These are phyloP conservation scores for Caenorhabditis remanei DNA, from an alignment of 1,140 invertebrate species.

Conservation along the genomic window DNA sequence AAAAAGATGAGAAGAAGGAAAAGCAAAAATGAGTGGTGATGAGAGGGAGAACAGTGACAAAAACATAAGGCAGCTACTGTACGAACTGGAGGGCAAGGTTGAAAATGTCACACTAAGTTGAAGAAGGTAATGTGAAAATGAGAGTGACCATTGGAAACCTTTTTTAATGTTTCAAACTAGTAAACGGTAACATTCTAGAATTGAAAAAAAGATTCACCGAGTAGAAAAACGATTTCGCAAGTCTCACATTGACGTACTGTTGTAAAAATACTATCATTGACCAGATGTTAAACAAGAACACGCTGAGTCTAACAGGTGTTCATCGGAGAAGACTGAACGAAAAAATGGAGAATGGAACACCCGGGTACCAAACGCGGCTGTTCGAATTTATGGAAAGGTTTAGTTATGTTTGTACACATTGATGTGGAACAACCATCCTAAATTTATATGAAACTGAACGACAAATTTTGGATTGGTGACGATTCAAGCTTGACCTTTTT, in stretches of 20 bases:
- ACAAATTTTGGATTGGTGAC: neutral
- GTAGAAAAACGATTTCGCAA: neutral
- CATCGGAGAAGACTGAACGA: no score
- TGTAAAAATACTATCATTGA: no score
- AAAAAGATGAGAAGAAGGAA: neutral
- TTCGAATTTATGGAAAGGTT: no score
- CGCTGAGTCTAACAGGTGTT: no score
- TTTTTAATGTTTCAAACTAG: neutral
- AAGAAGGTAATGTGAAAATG: neutral
- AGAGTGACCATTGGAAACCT: slow-evolving; percentile 7
- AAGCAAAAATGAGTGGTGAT: neutral
- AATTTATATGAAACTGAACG: neutral
- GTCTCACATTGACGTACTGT: no score
- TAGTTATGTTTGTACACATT: no score
- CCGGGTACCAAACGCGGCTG: no score
- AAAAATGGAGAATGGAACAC: no score
- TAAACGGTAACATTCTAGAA: neutral
- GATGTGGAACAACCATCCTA: no score
- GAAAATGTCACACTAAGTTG: neutral
- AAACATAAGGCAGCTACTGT: slow-evolving; percentile 26
- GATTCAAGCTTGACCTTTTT: slow-evolving; percentile 14
- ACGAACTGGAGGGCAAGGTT: slow-evolving; percentile 6
- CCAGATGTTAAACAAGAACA: no score
- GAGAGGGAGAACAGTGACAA: neutral
- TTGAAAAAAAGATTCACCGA: neutral